Base-by-base conservation (phyloP, 2,888 invertebrate genomes). In the Euplagia quadripunctaria region DNA sequence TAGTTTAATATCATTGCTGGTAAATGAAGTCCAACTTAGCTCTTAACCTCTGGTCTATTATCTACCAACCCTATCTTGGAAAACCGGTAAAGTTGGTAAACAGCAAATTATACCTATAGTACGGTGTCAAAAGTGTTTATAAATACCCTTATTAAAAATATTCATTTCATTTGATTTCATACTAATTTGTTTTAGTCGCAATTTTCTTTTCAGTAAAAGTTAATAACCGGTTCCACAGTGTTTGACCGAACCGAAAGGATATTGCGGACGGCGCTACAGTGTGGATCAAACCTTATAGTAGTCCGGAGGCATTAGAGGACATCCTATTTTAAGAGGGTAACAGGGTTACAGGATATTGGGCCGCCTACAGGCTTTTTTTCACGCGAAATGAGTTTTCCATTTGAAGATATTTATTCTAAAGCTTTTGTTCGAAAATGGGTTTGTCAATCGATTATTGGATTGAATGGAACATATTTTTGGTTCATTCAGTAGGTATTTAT, bases 291-390 rank as follows among this genome's bases (percentile, higher is more conserved):
- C 63, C 41, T 70, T 7, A 74, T 9, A 31, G 52, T 14, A 55
- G 46, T 68, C 64, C 64, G 66, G 55, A 55, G 65, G 42, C 68
- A 70, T 70, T 72, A 65, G 61, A 66, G 77, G 73, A 78, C 78
- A 78, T 77, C 68, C 63, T 75, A 68, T 68, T 82, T 82, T 77
- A 81, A 77, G 76, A 79, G 78, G 74, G 72, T 77, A 78, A 79
- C 82, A 75, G 74, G 72, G 75, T 77, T 74, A 83, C 83, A 79
- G 85, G 83, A 85, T 86, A 85, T 86, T 85, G 81, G 73, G 61
- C 73, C 79, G 73, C 76, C 76, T 74, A 65, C 72, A 73, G 72
- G 68, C 77, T 65, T 79, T 80, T 61, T 82, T 82, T 77, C 73
- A 75, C 64, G n/a, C 76, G 70, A 80, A 83, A 85, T 85, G 77